Conservation (phyloP, 2,797 vertebrate species). For the Pygocentrus nattereri region DNA sequence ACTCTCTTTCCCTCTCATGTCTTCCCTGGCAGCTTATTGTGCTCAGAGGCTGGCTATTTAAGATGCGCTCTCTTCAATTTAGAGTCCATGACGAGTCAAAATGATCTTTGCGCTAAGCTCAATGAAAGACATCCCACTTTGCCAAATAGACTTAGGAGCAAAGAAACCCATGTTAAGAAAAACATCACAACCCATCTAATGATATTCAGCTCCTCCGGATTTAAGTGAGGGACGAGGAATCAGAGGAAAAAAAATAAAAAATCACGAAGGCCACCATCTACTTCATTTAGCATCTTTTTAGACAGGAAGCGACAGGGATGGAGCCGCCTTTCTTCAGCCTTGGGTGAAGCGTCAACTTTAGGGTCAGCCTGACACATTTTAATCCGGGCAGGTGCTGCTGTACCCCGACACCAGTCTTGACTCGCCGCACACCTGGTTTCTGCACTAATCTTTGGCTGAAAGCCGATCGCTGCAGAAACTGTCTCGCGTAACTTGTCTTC, state of each 20-base stretch:
- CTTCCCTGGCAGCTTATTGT: neutral
- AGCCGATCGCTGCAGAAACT: constrained; percentile 30
- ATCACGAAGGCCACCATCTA: neutral
- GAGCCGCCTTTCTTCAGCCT: constrained; percentile 31
- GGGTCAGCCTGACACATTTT: constrained; percentile 14
- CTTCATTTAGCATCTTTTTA: constrained; percentile 10
- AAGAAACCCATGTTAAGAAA: neutral
- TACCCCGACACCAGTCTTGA: constrained; percentile 35
- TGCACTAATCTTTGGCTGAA: constrained; percentile 51
- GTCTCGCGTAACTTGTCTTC: constrained; percentile 25
- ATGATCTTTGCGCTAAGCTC: neutral
- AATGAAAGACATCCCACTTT: neutral
- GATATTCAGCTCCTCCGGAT: neutral
- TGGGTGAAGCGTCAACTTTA: constrained; percentile 16
- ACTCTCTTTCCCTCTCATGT: neutral
- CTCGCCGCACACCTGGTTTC: constrained; percentile 53
- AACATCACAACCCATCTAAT: neutral
- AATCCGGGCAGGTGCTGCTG: constrained; percentile 30
- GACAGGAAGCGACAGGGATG: constrained; percentile 16
- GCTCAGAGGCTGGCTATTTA: neutral
- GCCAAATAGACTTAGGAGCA: neutral
- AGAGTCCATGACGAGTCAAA: neutral
- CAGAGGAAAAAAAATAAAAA: neutral
- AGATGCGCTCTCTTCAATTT: neutral
- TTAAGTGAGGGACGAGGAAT: neutral